phyloP scores from a whole-genome alignment of 2,113 vertebrate species.

The Junco hyemalis region DNA sequence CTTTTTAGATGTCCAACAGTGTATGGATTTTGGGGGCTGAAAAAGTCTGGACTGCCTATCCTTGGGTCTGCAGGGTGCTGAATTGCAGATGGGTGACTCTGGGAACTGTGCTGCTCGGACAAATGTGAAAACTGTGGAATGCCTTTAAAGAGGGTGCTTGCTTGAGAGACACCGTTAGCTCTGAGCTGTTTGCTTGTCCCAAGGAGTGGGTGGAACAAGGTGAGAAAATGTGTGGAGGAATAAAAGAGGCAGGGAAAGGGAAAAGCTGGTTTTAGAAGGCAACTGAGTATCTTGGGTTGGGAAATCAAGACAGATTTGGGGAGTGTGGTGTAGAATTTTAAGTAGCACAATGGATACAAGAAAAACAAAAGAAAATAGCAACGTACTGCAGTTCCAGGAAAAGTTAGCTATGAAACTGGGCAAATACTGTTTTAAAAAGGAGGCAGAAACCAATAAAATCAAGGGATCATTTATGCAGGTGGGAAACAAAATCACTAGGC shows the following conservation, averaged over 20 bases:
- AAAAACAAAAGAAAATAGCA: neutral
- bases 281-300: neutral
- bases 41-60: neutral
- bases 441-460: neutral
- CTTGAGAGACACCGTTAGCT: neutral
- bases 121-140: neutral
- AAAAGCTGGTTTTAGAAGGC: neutral
- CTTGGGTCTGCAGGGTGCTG: neutral
- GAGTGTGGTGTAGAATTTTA: neutral
- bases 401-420: neutral
- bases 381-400: neutral
- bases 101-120: neutral
- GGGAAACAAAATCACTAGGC: neutral
- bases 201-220: conserved; percentile 27
- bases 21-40: neutral
- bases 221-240: conserved; percentile 45
- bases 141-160: neutral
- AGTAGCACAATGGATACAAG: neutral
- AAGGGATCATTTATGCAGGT: neutral
- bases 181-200: conserved; percentile 1
- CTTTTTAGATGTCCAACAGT: neutral
- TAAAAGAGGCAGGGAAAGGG: conserved; percentile 18
- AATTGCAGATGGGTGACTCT: neutral
- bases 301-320: neutral
- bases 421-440: neutral